Percentiles rank a stretch among this genome's conserved stretches.
phyloP scores from a whole-genome alignment of 2,797 vertebrate species.

The Tauraco hartlaubi region DNA sequence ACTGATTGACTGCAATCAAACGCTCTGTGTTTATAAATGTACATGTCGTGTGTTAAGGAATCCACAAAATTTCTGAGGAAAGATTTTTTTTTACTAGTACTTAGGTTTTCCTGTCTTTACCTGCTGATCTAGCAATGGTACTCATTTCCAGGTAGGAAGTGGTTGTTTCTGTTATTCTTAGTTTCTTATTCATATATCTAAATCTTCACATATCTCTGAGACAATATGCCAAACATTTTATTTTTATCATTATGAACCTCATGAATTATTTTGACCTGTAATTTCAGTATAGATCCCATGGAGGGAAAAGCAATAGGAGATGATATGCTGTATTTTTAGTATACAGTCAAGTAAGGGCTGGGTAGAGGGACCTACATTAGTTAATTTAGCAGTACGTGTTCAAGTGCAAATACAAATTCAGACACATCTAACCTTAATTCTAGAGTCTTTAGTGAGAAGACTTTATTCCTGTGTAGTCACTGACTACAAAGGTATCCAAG shows the following conservation, averaged over 20 bases:
- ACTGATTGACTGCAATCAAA: not conserved
- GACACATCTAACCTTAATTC: not conserved
- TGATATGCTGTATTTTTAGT: not conserved
- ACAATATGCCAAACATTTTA: not conserved
- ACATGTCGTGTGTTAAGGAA: accelerated
- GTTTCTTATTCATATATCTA: not conserved
- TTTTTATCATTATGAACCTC: not conserved
- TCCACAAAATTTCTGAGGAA: not conserved
- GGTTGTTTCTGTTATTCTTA: not conserved
- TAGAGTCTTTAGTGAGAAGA: not conserved
- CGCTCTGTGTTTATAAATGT: not conserved
- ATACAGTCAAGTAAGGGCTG: not conserved
- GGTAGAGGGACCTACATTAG: not conserved
- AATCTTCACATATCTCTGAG: not conserved
- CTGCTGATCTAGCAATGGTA: not conserved
- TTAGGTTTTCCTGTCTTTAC: not conserved
- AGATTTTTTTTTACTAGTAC: not conserved
- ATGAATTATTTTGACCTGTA: not conserved
- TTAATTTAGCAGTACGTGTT: not conserved
- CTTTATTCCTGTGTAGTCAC: not conserved
- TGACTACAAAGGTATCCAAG: not conserved
- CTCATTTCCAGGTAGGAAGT: not conserved
- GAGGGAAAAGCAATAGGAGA: not conserved
- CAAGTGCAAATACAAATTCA: not conserved
- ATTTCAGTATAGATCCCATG: not conserved